phyloP scores from a whole-genome alignment of 2,888 invertebrate species.

The Zhuqinia jingwanae region DNA sequence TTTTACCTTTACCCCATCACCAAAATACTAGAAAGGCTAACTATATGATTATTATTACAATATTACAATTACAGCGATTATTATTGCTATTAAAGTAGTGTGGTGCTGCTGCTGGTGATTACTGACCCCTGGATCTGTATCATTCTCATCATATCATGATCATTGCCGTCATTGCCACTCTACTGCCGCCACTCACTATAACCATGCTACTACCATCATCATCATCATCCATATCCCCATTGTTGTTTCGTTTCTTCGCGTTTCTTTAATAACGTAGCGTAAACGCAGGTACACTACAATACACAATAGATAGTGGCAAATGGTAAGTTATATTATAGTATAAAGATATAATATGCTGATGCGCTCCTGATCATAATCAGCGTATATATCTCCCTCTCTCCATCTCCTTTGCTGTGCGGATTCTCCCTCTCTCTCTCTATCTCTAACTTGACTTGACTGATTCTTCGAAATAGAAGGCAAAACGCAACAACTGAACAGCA shows the following conservation, averaged over 20 bases:
- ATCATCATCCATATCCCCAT: neutral
- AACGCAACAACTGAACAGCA: constrained; percentile 37
- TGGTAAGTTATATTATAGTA: no score
- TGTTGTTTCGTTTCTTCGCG: constrained; percentile 17
- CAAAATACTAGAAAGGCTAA: constrained; percentile 13
- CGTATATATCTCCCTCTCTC: constrained; percentile 20
- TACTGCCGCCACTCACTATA: neutral
- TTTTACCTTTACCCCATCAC: neutral
- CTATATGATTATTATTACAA: constrained; percentile 33
- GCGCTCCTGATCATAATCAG: constrained; percentile 48
- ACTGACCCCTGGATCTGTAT: constrained; percentile 65
- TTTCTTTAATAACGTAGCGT: constrained; percentile 16
- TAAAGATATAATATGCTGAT: constrained; percentile 48
- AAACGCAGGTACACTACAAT: no score
- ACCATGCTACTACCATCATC: neutral
- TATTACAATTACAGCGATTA: constrained; percentile 25
- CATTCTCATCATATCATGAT: constrained; percentile 27
- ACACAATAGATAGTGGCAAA: constrained; percentile 39
- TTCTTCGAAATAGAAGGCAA: constrained; percentile 37
- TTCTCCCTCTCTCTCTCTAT: neutral
- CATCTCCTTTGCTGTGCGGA: no score
- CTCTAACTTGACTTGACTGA: no score
- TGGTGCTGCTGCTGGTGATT: constrained; percentile 44
- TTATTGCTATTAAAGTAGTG: constrained; percentile 42
- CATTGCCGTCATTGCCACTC: neutral